phyloP scores from a whole-genome alignment of 2,888 invertebrate species.

The Eucera pruinosa region DNA sequence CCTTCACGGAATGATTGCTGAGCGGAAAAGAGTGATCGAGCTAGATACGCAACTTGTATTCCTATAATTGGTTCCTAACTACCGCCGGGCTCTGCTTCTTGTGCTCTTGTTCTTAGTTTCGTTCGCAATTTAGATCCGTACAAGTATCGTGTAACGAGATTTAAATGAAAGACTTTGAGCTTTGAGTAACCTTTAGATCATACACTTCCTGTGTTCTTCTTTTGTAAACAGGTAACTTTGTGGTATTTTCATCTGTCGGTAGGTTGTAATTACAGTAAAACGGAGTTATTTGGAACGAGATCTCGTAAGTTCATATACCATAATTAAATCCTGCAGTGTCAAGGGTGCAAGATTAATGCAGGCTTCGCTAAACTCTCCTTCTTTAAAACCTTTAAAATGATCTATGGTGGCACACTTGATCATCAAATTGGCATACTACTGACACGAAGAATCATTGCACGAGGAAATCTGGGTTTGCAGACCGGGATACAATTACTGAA shows the following conservation, averaged over 20 bases:
- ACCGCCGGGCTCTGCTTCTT: constrained; percentile 6
- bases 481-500: no score
- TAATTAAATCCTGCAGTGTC: not conserved
- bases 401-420: no score
- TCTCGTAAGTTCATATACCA: no score
- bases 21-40: constrained; percentile 8
- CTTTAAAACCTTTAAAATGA: no score
- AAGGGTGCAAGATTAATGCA: not conserved
- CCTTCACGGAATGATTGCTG: not conserved
- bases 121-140: not conserved
- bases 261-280: not conserved
- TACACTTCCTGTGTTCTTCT: not conserved
- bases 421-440: no score
- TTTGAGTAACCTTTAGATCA: constrained; percentile 2
- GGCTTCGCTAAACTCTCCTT: not conserved
- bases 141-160: constrained; percentile 26
- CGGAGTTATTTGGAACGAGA: not conserved
- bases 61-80: constrained; percentile 18
- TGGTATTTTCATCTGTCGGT: not conserved
- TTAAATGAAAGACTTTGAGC: constrained; percentile 22
- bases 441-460: no score
- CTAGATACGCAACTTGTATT: constrained; percentile 7
- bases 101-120: not conserved
- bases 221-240: not conserved
- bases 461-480: no score